These are phyloP conservation scores for Antheraea yamamai DNA, from an alignment of 2,888 invertebrate species.

Conservation along the genomic window DNA sequence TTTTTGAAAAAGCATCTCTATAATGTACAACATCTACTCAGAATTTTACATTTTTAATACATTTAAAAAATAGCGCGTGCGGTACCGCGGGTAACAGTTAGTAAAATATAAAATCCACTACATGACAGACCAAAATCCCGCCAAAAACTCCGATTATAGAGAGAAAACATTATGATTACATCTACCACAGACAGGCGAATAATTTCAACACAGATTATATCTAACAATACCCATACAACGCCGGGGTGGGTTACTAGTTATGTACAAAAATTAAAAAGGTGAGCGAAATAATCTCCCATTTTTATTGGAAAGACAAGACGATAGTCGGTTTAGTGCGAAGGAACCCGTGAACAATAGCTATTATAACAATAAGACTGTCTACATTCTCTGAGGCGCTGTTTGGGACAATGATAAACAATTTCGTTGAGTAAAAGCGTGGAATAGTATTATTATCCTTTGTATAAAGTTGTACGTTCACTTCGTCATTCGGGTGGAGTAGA, in stretches of 20 bases:
- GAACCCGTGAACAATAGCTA: neutral
- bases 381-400: neutral
- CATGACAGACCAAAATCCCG: too few species aligned
- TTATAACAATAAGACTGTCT: neutral
- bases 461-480: neutral
- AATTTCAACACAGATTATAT: too few species aligned
- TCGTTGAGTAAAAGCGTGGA: neutral
- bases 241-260: neutral
- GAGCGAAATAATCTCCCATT: neutral
- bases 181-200: too few species aligned
- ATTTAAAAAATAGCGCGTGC: too few species aligned
- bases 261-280: neutral
- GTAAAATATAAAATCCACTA: too few species aligned
- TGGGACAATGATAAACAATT: neutral
- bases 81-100: too few species aligned
- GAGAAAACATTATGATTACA: too few species aligned
- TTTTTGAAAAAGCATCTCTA: too few species aligned
- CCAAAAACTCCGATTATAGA: too few species aligned
- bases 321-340: neutral
- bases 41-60: too few species aligned
- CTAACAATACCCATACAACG: neutral
- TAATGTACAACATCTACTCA: too few species aligned
- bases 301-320: neutral
- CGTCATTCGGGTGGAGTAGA: neutral
- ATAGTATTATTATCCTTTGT: slow-evolving; percentile 3